phyloP scores from a whole-genome alignment of 1,140 invertebrate species.

The Orius laevigatus region DNA sequence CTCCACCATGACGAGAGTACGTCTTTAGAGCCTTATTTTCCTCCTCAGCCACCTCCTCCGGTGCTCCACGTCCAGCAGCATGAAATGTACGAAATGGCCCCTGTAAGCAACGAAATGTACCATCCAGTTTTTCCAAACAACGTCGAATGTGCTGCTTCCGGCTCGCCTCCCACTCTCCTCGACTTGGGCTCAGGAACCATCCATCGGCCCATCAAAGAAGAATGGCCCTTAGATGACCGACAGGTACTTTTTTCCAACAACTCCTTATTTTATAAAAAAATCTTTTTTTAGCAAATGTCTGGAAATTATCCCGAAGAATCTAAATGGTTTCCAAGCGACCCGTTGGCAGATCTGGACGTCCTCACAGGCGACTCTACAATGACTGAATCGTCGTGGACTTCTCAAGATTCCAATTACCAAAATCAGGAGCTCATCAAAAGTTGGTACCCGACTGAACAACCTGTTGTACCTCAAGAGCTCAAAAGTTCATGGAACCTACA shows the following conservation, averaged over 20 bases:
- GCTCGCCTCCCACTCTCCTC: conserved; percentile 48
- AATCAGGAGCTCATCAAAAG: no score
- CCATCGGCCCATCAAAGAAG: conserved; percentile 24
- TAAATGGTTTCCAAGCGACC: conserved; percentile 5
- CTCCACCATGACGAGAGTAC: conserved; percentile 9
- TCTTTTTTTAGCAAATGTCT: background rate
- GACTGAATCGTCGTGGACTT: conserved; percentile 8
- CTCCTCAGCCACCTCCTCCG: background rate
- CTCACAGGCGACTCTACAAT: conserved; percentile 5
- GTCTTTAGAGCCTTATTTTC: conserved; percentile 12
- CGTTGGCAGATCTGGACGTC: conserved; percentile 8
- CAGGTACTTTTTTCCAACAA: background rate
- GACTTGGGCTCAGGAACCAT: conserved; percentile 48
- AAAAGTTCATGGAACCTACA: no score
- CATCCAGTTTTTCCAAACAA: conserved; percentile 38
- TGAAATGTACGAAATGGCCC: conserved; percentile 30
- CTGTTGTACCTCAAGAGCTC: no score
- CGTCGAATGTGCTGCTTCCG: conserved; percentile 4
- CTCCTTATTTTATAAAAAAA: background rate
- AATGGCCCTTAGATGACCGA: background rate
- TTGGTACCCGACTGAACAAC: no score
- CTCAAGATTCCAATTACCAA: conserved; percentile 10
- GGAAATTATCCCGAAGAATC: background rate
- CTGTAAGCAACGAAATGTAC: conserved; percentile 47
- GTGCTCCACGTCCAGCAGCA: background rate